A percentile compares a stretch with the other conserved stretches of the same genome.
Evolutionary conservation across 2,113 vertebrate species (phyloP).

Genomic region (Podiceps cristatus): DNA sequence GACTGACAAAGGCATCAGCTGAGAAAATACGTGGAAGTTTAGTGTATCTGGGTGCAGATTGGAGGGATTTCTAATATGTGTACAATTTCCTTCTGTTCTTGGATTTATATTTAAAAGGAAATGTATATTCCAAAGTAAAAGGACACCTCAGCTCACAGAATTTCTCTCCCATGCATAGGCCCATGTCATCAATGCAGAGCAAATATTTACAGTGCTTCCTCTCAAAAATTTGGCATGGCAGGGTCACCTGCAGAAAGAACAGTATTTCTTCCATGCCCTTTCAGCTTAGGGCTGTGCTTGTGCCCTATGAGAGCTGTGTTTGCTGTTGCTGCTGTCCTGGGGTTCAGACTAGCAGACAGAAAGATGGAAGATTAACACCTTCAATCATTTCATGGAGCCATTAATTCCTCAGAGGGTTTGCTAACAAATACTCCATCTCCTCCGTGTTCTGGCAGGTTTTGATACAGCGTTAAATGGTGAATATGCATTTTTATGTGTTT

Average conservation of each 20-base stretch:
- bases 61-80: not conserved
- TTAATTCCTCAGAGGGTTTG: not conserved
- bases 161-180: not conserved
- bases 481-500: not conserved
- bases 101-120: not conserved
- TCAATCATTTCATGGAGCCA: not conserved
- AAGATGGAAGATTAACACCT: not conserved
- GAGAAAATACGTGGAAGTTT: not conserved
- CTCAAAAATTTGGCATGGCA: not conserved
- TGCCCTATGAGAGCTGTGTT: not conserved
- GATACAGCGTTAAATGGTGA: not conserved
- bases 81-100: not conserved
- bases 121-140: not conserved
- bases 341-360: not conserved
- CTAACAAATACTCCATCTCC: not conserved
- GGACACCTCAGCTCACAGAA: not conserved
- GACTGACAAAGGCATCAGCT: not conserved
- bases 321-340: not conserved
- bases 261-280: not conserved
- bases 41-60: not conserved
- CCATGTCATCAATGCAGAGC: not conserved
- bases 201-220: not conserved
- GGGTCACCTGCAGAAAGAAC: not conserved
- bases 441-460: not conserved
- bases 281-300: not conserved